phyloP scores from a whole-genome alignment of 2,888 invertebrate genomes.

The Netelia inedita region DNA sequence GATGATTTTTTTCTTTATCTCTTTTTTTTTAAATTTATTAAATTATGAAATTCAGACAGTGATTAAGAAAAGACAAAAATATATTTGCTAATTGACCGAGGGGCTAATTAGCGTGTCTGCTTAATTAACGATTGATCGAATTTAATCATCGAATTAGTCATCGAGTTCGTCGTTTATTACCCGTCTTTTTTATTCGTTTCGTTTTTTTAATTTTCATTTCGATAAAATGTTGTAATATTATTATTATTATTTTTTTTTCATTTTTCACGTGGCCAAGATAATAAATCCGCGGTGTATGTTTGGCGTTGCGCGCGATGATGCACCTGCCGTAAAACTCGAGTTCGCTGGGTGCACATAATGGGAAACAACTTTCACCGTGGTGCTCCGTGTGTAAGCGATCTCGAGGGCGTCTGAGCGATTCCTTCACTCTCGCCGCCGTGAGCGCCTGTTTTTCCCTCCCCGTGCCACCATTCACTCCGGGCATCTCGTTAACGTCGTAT shows the following conservation, averaged over 20 bases:
- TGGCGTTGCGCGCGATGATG: conserved; percentile 37
- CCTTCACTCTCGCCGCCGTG: conserved; percentile 23
- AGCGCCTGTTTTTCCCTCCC: conserved; percentile 9
- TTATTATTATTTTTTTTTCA: neutral
- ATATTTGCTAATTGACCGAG: too few relatives aligned
- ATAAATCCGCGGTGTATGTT: conserved; percentile 12
- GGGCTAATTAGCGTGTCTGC: too few relatives aligned
- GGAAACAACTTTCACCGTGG: conserved; percentile 57
- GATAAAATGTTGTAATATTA: neutral
- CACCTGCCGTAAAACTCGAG: conserved; percentile 41
- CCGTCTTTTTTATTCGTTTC: conserved; percentile 13
- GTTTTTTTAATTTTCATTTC: neutral
- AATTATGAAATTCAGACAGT: neutral
- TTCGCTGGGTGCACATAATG: conserved; percentile 41
- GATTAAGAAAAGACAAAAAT: too few relatives aligned
- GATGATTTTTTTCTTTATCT: neutral
- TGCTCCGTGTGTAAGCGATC: conserved; percentile 36
- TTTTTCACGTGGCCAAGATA: neutral
- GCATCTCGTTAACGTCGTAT: conserved; percentile 32
- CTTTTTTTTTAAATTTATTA: neutral
- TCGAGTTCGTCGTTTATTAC: neutral
- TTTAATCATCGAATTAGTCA: neutral
- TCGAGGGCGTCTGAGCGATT: conserved; percentile 48
- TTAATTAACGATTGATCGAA: too few relatives aligned
- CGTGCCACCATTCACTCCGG: neutral